phyloP scores from a whole-genome alignment of 1,140 invertebrate genomes.

The Ephestia elutella region DNA sequence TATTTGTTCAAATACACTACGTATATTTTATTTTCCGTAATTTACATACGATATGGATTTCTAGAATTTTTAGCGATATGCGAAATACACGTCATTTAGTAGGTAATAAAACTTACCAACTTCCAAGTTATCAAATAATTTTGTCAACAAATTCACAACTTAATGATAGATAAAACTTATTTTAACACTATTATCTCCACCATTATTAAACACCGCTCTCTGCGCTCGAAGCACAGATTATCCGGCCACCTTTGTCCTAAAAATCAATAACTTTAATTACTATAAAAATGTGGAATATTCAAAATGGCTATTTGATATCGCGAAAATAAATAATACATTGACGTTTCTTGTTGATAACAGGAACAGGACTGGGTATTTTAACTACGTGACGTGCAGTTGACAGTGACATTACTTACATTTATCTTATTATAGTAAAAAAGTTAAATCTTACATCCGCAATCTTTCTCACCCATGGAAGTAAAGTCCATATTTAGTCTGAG shows the following conservation, averaged over 20 bases:
- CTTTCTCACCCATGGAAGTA: no score
- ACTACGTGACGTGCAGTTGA: no score
- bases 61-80: slow-evolving; percentile 1
- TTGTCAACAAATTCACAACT: neutral
- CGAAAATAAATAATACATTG: slow-evolving; percentile 1
- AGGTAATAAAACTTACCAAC: slow-evolving; percentile 35
- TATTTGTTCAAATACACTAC: slow-evolving; percentile 1
- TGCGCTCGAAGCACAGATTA: slow-evolving; percentile 13
- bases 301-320: slow-evolving; percentile 35
- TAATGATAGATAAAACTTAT: slow-evolving; percentile 11
- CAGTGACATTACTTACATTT: no score
- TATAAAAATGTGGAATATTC: slow-evolving; percentile 36
- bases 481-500: no score
- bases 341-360: neutral
- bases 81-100: slow-evolving; percentile 55
- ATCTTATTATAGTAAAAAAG: no score
- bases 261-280: slow-evolving; percentile 55
- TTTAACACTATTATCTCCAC: slow-evolving; percentile 16
- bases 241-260: slow-evolving; percentile 30
- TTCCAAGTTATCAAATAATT: slow-evolving; percentile 4
- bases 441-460: no score
- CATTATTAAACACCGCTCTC: slow-evolving; percentile 18
- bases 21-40: no score
- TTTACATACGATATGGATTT: neutral
- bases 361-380: no score